These are phyloP conservation scores for Apotomis capreana DNA, from an alignment of 2,888 invertebrate species.

Conservation along the genomic window DNA sequence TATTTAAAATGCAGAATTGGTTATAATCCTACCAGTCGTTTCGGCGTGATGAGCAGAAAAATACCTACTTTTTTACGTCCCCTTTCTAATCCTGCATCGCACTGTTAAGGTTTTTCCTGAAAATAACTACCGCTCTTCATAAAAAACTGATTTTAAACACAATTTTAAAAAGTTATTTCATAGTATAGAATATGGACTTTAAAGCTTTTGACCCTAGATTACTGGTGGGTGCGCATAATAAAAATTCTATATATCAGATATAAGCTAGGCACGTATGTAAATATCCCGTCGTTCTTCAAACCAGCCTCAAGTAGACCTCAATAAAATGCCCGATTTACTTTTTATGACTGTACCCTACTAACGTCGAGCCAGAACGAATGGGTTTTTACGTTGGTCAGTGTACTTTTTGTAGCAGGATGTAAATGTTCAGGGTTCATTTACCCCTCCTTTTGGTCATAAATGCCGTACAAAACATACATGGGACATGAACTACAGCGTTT, in stretches of 20 bases:
- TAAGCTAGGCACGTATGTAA: conserved; percentile 28
- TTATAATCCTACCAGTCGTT: too few species aligned
- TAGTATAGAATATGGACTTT: too few species aligned
- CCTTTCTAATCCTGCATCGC: too few species aligned
- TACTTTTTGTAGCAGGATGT: conserved; percentile 35
- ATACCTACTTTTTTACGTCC: too few species aligned
- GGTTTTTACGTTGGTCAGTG: conserved; percentile 38
- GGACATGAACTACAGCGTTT: conserved; percentile 27
- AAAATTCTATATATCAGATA: conserved; percentile 2
- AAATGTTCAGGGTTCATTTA: conserved; percentile 40
- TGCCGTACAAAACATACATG: conserved; percentile 27
- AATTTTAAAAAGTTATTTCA: too few species aligned
- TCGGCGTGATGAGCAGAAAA: too few species aligned
- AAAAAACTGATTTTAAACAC: too few species aligned
- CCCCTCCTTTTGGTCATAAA: conserved; percentile 33
- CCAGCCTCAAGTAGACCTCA: conserved; percentile 39
- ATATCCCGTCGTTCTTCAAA: conserved; percentile 27
- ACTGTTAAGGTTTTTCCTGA: too few species aligned
- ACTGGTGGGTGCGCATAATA: neutral
- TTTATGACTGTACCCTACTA: conserved; percentile 39
- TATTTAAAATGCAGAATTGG: too few species aligned
- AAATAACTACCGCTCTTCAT: too few species aligned
- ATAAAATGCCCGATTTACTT: conserved; percentile 42
- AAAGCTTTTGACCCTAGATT: too few species aligned
- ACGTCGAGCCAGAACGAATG: conserved; percentile 39